Conservation (phyloP, 1,140 invertebrate species). For the Zaprionus taronus region DNA sequence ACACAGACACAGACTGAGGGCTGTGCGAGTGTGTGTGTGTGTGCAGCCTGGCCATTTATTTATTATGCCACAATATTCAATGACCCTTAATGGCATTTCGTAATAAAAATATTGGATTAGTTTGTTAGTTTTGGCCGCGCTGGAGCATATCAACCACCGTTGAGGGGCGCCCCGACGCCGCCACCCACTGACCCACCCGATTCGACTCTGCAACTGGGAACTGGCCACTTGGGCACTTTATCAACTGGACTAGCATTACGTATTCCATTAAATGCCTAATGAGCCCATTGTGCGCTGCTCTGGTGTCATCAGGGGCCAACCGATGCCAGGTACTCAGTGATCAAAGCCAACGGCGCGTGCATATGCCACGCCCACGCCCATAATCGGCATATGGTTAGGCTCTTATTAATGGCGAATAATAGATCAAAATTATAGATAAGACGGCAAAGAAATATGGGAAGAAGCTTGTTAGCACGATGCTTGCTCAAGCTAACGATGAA, state of each 20-base stretch:
- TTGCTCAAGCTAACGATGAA: background rate
- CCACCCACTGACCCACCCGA: slow-evolving; percentile 24
- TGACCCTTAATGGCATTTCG: slow-evolving; percentile 83
- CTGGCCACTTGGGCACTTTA: slow-evolving; percentile 59
- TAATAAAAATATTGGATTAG: slow-evolving; percentile 84
- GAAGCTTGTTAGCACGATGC: background rate
- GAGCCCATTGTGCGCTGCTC: slow-evolving; percentile 67
- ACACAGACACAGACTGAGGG: slow-evolving; percentile 9
- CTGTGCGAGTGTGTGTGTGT: slow-evolving; percentile 25
- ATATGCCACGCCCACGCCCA: slow-evolving; percentile 24
- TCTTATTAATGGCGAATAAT: slow-evolving; percentile 12
- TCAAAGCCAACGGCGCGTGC: slow-evolving; percentile 27
- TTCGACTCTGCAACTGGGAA: background rate
- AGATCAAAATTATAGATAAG: background rate
- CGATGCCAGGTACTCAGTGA: slow-evolving; percentile 55
- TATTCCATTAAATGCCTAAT: slow-evolving; percentile 82
- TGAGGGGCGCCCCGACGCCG: background rate
- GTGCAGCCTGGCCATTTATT: slow-evolving; percentile 63
- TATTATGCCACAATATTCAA: slow-evolving; percentile 83
- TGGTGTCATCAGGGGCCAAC: slow-evolving; percentile 44
- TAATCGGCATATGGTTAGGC: slow-evolving; percentile 11
- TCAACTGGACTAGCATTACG: slow-evolving; percentile 67
- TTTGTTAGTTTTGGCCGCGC: slow-evolving; percentile 70
- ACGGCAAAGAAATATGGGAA: background rate
- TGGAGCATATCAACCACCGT: slow-evolving; percentile 51